These are phyloP conservation scores for Prinia subflava DNA, from an alignment of 2,113 vertebrate genomes.

Conservation along the genomic window DNA sequence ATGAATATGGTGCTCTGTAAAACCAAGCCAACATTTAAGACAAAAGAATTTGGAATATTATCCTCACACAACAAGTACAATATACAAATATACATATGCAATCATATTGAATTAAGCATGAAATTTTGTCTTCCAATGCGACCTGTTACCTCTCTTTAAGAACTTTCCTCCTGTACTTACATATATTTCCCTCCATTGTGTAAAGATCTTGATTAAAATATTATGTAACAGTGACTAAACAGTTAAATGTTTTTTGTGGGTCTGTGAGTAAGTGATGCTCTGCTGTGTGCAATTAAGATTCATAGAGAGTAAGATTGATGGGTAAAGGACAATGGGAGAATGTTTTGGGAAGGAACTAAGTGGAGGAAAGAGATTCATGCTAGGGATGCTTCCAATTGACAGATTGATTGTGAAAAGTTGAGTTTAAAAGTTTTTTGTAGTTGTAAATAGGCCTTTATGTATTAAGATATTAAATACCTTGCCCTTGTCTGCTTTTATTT, in stretches of 20 bases:
- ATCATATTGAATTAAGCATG: neutral
- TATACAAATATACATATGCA: neutral
- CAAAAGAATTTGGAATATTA: neutral
- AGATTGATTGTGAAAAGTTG: neutral
- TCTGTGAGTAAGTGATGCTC: neutral
- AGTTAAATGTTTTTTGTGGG: neutral
- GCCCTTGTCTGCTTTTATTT: neutral
- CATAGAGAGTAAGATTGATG: neutral
- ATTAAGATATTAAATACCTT: neutral
- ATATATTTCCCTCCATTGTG: neutral
- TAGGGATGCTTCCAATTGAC: neutral
- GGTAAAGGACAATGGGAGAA: neutral
- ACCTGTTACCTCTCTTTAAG: neutral
- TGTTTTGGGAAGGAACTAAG: neutral
- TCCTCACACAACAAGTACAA: neutral
- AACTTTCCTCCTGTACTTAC: neutral
- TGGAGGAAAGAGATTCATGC: neutral
- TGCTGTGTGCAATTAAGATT: slow-evolving; percentile 18
- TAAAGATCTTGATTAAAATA: neutral
- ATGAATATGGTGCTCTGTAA: neutral
- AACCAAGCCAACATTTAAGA: neutral
- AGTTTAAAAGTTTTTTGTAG: neutral
- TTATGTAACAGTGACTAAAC: neutral
- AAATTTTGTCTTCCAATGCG: neutral
- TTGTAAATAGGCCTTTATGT: neutral